These are phyloP conservation scores for Chrysolina haemoptera DNA, from an alignment of 2,888 invertebrate genomes.

Conservation along the genomic window DNA sequence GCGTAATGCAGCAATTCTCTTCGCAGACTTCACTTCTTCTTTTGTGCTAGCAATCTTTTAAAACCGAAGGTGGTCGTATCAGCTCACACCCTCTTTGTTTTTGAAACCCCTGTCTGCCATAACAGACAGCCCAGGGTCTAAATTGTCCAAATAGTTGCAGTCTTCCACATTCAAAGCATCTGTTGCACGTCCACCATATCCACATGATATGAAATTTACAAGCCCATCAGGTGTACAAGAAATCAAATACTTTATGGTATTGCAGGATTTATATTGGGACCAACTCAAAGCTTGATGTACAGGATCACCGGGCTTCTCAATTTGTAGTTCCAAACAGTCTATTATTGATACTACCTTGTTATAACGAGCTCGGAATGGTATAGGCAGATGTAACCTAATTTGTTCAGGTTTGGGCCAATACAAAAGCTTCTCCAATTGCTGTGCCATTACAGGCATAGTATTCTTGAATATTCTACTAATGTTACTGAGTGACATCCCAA, in stretches of 20 bases:
- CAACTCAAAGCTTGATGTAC: conserved; percentile 61
- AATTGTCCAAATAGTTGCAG: too few relatives aligned
- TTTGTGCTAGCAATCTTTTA: conserved; percentile 32
- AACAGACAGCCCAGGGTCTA: conserved; percentile 34
- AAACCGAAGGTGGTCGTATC: conserved; percentile 52
- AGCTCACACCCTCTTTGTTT: conserved; percentile 43
- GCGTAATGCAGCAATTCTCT: conserved; percentile 48
- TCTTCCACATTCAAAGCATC: conserved; percentile 49
- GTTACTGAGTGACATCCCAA: conserved; percentile 17
- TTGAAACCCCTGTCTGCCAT: conserved; percentile 55
- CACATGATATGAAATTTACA: conserved; percentile 53
- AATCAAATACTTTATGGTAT: conserved; percentile 40
- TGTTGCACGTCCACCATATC: conserved; percentile 50
- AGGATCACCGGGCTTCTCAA: conserved; percentile 62
- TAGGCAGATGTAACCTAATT: conserved; percentile 35
- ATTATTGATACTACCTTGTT: conserved; percentile 60
- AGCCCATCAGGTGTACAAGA: conserved; percentile 54
- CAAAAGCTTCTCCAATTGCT: conserved; percentile 23
- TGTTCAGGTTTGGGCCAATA: conserved; percentile 13
- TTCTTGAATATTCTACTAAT: conserved; percentile 44
- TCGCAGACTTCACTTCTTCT: conserved; percentile 44
- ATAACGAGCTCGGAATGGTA: conserved; percentile 50
- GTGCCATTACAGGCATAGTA: conserved; percentile 27
- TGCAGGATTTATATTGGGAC: conserved; percentile 61
- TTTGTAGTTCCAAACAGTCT: conserved; percentile 64